Conservation (phyloP, 2,113 vertebrate genomes). For the Rhinolophus ferrumequinum region DNA sequence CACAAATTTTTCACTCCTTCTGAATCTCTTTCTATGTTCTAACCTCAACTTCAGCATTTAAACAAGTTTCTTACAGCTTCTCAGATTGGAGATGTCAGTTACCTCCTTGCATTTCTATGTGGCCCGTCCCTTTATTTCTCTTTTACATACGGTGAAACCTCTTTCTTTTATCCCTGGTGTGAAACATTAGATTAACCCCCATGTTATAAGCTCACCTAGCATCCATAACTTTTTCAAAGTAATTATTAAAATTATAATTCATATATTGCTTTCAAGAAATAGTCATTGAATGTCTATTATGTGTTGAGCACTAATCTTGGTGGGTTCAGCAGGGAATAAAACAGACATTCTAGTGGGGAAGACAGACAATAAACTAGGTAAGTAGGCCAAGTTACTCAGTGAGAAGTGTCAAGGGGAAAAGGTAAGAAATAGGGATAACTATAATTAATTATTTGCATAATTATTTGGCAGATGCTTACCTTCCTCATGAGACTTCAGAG, state of each 20-base stretch:
- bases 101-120: background rate
- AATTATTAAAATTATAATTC: slow-evolving; percentile 10
- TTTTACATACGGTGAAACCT: background rate
- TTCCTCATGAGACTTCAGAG: background rate
- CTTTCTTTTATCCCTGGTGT: background rate
- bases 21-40: background rate
- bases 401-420: background rate
- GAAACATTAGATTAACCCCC: background rate
- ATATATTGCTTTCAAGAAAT: background rate
- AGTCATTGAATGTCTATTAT: background rate
- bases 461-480: background rate
- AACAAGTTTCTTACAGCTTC: background rate
- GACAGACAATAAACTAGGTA: background rate
- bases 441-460: background rate
- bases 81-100: background rate
- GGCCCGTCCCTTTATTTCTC: background rate
- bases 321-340: too few relatives aligned
- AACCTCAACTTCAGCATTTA: background rate
- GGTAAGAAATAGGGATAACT: background rate
- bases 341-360: too few relatives aligned
- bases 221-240: background rate
- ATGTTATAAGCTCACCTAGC: background rate
- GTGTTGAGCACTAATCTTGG: too few relatives aligned
- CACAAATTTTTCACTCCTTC: background rate
- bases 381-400: background rate